phyloP scores from a whole-genome alignment of 2,113 vertebrate species.

The Gadus macrocephalus region DNA sequence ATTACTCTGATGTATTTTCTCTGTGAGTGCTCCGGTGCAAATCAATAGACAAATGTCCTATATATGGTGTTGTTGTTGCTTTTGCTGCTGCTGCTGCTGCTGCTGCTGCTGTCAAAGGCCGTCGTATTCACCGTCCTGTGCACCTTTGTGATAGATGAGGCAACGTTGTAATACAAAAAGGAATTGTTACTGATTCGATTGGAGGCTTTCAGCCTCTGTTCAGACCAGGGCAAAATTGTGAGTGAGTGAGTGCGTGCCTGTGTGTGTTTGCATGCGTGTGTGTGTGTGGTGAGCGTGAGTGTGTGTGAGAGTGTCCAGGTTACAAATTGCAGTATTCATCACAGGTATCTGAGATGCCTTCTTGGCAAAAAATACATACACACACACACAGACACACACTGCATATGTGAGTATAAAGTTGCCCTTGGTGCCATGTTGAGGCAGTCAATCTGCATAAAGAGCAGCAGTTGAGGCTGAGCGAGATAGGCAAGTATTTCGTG shows the following conservation, averaged over 20 bases:
- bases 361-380: slow-evolving; percentile 16
- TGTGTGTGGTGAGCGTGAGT: no score
- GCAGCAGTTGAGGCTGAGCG: slow-evolving; percentile 3
- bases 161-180: background rate
- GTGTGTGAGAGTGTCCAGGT: background rate
- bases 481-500: slow-evolving; percentile 15
- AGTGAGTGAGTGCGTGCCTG: no score
- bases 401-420: slow-evolving; percentile 19
- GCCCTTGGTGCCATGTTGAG: slow-evolving; percentile 5
- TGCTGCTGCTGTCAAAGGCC: no score
- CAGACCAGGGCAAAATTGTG: background rate
- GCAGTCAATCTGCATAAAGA: slow-evolving; percentile 21
- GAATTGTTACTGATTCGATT: background rate
- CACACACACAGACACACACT: slow-evolving; percentile 17
- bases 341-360: slow-evolving; percentile 35
- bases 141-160: background rate
- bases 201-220: background rate
- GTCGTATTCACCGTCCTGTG: background rate
- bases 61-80: no score
- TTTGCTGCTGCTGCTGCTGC: no score
- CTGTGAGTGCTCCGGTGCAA: no score
- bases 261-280: no score
- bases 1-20: no score
- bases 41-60: no score
- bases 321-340: slow-evolving; percentile 25